Percentiles rank a stretch among this genome's conserved stretches.
Conservation (phyloP, 2,888 invertebrate species). For the Penaeus monodon region DNA sequence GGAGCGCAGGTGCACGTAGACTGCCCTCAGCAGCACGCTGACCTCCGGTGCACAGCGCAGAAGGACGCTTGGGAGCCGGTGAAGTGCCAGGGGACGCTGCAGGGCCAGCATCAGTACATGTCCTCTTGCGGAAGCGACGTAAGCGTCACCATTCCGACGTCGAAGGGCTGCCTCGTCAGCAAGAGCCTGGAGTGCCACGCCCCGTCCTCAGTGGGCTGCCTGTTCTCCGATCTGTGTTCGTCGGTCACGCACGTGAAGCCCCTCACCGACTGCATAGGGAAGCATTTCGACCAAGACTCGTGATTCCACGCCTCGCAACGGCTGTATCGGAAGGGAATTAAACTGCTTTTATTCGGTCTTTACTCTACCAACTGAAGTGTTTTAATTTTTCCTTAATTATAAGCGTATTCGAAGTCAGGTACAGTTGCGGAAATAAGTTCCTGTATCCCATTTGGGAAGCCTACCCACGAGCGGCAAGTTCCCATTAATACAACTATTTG, state of each 20-base stretch:
- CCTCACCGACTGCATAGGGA: conserved; percentile 37
- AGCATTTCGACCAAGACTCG: background rate
- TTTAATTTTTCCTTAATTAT: too few relatives aligned
- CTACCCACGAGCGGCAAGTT: too few relatives aligned
- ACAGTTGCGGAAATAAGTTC: too few relatives aligned
- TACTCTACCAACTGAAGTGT: too few relatives aligned
- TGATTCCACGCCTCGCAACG: too few relatives aligned
- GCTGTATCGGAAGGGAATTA: too few relatives aligned
- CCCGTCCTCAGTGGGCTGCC: conserved; percentile 32
- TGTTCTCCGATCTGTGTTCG: conserved; percentile 39
- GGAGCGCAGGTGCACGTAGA: conserved; percentile 52
- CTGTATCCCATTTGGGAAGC: too few relatives aligned
- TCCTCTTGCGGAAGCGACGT: conserved; percentile 39
- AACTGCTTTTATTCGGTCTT: too few relatives aligned
- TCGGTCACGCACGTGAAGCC: conserved; percentile 8
- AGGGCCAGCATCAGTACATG: conserved; percentile 37
- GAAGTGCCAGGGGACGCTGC: conserved; percentile 36
- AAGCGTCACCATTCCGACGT: conserved; percentile 33
- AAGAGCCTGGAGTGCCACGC: conserved; percentile 22
- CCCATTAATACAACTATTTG: too few relatives aligned
- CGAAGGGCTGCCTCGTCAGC: conserved; percentile 32
- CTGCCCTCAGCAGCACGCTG: conserved; percentile 42
- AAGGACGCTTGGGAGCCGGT: conserved; percentile 17
- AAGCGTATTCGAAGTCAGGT: too few relatives aligned
- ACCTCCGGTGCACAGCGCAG: conserved; percentile 33